Base-by-base conservation (phyloP, 2,113 vertebrate species). In the Thymallus thymallus region DNA sequence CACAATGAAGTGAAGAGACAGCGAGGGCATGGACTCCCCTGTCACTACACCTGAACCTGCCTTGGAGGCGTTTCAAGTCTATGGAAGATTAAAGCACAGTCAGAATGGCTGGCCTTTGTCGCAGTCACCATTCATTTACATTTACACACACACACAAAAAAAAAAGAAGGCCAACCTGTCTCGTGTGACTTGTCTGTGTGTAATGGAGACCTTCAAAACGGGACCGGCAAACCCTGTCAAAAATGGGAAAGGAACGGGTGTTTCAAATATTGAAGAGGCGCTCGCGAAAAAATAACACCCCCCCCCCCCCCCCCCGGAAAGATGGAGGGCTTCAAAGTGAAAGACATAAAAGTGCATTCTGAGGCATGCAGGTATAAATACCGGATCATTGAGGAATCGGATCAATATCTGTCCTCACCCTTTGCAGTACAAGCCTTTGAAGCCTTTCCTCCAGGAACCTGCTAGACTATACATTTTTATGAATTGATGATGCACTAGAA, bases 331-430 rank as follows among this genome's bases (percentile, higher is more conserved):
- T 89, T 91, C 86, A 90, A 91, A 90, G 90, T 72, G 73, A 69
- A 69, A 79, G 69, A 91, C 87, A 86, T 93, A 86, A 92, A 92
- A 91, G 89, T 87, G 86, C 87, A 88, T 91, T 85, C 82, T 85
- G 85, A 86, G 91, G 88, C 69, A 82, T 88, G 85, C 81, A 69
- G 75, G 83, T 90, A 88, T 91, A 88, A 90, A 86, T 91, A 89
- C 84, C 76, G 67, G 63, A 86, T 86, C 84, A 89, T 88, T 71
- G 77, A 91, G 80, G 82, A 81, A 78, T 73, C 69, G 66, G 88
- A 92, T 93, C 91, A 77, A 91, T 91, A 91, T 65, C 76, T 82
- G 82, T 88, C 81, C 82, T 88, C 73, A 62, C 82, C 72, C 85
- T 88, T 91, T 89, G 82, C 87, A 87, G 84, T 82, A 84, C 76